A percentile compares a stretch with the other conserved stretches of the same genome.
Evolutionary conservation across 1,140 invertebrate genomes (phyloP).

Genomic region (Asbolus verrucosus): DNA sequence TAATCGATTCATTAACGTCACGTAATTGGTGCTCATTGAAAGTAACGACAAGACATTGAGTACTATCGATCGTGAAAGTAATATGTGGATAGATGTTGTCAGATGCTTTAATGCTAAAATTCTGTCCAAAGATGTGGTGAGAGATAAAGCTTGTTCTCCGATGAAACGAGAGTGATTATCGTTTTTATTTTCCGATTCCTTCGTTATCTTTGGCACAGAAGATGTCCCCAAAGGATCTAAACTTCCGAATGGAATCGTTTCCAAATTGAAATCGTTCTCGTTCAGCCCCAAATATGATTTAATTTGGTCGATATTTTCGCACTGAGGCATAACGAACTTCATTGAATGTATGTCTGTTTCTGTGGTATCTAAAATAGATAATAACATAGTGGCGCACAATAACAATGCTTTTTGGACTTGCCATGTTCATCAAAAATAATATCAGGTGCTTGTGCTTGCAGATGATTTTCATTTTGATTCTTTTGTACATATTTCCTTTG

Average conservation of each 20-base stretch:
- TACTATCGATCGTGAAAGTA: constrained; percentile 70
- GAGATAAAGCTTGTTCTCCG: constrained; percentile 68
- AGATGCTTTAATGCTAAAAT: constrained; percentile 68
- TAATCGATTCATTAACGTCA: constrained; percentile 69
- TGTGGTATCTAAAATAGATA: constrained; percentile 53
- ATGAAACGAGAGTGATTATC: constrained; percentile 56
- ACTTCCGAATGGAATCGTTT: constrained; percentile 64
- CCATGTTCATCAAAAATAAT: constrained; percentile 61
- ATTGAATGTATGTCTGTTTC: constrained; percentile 56
- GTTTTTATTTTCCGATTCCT: constrained; percentile 50
- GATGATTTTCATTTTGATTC: constrained; percentile 48
- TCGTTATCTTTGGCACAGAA: constrained; percentile 62
- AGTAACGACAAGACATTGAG: constrained; percentile 70
- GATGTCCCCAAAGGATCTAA: constrained; percentile 70
- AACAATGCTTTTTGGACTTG: no score
- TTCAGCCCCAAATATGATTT: constrained; percentile 56
- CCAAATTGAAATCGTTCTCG: constrained; percentile 59
- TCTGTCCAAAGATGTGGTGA: constrained; percentile 67
- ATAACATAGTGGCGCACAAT: no score
- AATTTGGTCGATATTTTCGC: constrained; percentile 56
- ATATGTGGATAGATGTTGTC: constrained; percentile 68
- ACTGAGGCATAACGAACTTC: constrained; percentile 55
- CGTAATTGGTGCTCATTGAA: constrained; percentile 66
- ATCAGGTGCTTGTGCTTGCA: constrained; percentile 59
- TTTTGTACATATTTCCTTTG: constrained; percentile 65